phyloP scores from a whole-genome alignment of 2,113 vertebrate genomes.

The Orycteropus afer region DNA sequence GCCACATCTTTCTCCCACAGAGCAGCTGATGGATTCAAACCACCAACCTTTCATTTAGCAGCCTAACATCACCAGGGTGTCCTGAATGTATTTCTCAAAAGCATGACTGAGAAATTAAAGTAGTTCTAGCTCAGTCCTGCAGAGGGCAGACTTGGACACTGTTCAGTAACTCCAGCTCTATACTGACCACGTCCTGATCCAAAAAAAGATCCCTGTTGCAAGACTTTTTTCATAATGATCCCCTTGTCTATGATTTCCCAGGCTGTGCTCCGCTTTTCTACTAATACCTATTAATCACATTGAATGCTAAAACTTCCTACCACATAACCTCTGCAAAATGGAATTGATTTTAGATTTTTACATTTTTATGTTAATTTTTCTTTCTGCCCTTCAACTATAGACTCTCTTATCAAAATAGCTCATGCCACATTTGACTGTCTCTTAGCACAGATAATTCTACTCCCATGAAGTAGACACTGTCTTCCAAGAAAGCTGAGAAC shows the following conservation, averaged over 20 bases:
- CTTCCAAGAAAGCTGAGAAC: conserved; percentile 12
- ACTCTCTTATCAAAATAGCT: neutral
- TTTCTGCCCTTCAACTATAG: neutral
- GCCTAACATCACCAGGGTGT: neutral
- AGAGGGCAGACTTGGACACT: conserved; percentile 66
- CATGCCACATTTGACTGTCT: neutral
- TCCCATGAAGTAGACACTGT: neutral
- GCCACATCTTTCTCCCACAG: too few species aligned
- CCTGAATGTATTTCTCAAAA: neutral
- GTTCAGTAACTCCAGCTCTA: neutral
- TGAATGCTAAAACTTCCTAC: neutral
- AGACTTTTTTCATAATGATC: neutral
- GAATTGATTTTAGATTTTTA: conserved; percentile 30
- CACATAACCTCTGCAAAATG: neutral
- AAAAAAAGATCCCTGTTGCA: neutral
- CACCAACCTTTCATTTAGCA: too few species aligned
- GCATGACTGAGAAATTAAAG: neutral
- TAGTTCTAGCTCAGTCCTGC: conserved; percentile 58
- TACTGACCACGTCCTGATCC: fast-evolving
- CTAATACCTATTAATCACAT: neutral
- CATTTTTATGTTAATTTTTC: neutral
- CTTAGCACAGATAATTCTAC: neutral
- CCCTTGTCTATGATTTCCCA: neutral
- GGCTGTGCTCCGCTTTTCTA: neutral
- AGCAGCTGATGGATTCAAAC: neutral